Evolutionary conservation across 37 sponge, comb jelly and placozoan species (phyloP), one percentile per base, ranked within the genome.

Genomic region (Oscarella lobularis): DNA sequence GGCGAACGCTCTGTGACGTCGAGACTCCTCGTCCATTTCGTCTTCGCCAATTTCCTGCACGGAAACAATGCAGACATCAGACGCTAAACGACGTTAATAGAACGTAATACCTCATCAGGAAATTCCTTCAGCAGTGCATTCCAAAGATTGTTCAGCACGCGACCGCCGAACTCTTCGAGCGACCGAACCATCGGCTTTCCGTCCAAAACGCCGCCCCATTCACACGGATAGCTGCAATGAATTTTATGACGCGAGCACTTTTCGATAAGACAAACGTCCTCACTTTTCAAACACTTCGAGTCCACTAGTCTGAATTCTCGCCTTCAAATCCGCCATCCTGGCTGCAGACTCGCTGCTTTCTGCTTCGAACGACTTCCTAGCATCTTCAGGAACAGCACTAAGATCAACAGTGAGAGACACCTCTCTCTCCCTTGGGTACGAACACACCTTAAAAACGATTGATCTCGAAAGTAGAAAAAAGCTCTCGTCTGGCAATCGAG

Each of bases 401-500:
- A 27, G n/a, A n/a, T n/a, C n/a, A 48, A 48, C 60, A 48, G 9
- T 48, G 60, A 48, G 20, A 48, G 60, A 48, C 20, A 48, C 9
- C 60, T 27, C 60, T 27, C 60, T 27, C 9, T 27, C 60, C 20
- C 9, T 48, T 9, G 9, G 20, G 9, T 48, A 48, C 60, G 20
- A 27, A 20, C 60, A 48, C 60, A 48, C n/a, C n/a, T n/a, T n/a
- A n/a, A n/a, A 36, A 84, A 41, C 30, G 82, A 65, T 29, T 76
- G 76, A 48, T 95, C 92, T 37, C 96, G 76, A 83, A 95, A 86
- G 40, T 85, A 91, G 80, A 90, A 95, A 83, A 95, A 95, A 3
- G 89, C 86, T 60, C 84, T 90, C 35, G 78, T 74, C 6, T 41
- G 40, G n/a, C 78, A 84, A 37, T 78, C 77, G 32, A 83, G 80